Base-by-base conservation (phyloP, 2,888 invertebrate species). In the Acronicta leporina region DNA sequence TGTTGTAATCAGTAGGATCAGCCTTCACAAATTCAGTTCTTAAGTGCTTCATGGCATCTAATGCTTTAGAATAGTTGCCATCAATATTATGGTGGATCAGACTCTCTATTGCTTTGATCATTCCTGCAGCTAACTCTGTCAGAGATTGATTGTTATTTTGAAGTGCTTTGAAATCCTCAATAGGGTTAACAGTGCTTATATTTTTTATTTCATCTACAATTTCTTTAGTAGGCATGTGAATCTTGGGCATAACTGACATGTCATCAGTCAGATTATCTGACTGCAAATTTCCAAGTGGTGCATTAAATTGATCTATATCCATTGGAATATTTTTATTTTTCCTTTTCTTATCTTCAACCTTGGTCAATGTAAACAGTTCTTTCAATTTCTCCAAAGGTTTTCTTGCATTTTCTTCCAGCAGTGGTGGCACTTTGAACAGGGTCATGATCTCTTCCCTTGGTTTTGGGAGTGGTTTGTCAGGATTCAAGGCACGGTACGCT, bases 121-220 rank as follows among this genome's bases (percentile, higher is more conserved):
- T 89, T 75, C 91, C 87, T 54, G 80, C 50, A 46, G 84, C 79
- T 2, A 94, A 68, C 2, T 89, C 87, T 44, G 56, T 63, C 6
- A 90, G 64, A 25, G 84, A 66, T 63, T 89, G 91, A 11, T 92
- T 95, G 73, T 86, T 81, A 13, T 82, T 80, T 49, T 90, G 84
- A 55, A 96, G 89, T 16, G 81, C 77, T 65, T 86, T 86, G 73
- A 95, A 97, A 82, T 97, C 96, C 54, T 93, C 92, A 5, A 95
- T 91, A 0, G 97, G 97, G 33, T 95, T 94, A 2, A 95, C 82
- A 8, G 96, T 95, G 0, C 96, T 95, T 53, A 97, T 95, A 53
- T 77, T 85, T 33, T 73, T 83, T n/a, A 86, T 75, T 53, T 79
- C 73, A 54, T 73, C 73, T 33, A 58, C 71, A 49, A 61, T 44